phyloP scores from a whole-genome alignment of 1,140 invertebrate genomes.

The Drosophila arawakana region DNA sequence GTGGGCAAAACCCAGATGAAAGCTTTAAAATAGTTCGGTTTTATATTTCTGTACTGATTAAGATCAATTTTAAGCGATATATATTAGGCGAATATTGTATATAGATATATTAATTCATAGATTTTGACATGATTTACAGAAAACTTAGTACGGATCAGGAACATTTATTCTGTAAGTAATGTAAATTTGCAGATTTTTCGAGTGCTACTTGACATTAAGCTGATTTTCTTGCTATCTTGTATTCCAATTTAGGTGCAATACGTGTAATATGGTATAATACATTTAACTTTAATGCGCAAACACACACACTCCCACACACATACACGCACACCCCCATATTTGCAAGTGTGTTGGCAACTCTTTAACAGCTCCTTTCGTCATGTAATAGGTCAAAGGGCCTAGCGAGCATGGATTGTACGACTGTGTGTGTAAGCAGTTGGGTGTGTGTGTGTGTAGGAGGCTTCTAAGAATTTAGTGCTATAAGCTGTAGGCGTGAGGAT shows the following conservation, averaged over 20 bases:
- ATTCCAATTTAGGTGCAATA: slow-evolving; percentile 45
- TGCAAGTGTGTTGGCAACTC: slow-evolving; percentile 40
- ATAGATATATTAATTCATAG: no score
- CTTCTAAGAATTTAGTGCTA: slow-evolving; percentile 58
- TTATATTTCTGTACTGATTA: no score
- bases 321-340: not conserved
- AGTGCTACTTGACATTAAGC: not conserved
- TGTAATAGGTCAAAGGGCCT: slow-evolving; percentile 70
- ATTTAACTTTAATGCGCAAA: slow-evolving; percentile 40
- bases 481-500: slow-evolving; percentile 62
- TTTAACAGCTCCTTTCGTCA: slow-evolving; percentile 70
- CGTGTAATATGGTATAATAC: slow-evolving; percentile 48
- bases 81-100: no score
- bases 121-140: no score
- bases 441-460: slow-evolving; percentile 7
- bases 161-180: no score
- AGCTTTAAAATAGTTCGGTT: no score
- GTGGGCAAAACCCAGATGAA: no score
- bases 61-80: no score
- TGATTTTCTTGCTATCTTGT: slow-evolving; percentile 22
- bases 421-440: not conserved
- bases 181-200: no score
- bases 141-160: no score
- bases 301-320: slow-evolving; percentile 7
- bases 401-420: not conserved